Conservation (phyloP, 2,113 vertebrate genomes). For the Formicarius rufipectus region DNA sequence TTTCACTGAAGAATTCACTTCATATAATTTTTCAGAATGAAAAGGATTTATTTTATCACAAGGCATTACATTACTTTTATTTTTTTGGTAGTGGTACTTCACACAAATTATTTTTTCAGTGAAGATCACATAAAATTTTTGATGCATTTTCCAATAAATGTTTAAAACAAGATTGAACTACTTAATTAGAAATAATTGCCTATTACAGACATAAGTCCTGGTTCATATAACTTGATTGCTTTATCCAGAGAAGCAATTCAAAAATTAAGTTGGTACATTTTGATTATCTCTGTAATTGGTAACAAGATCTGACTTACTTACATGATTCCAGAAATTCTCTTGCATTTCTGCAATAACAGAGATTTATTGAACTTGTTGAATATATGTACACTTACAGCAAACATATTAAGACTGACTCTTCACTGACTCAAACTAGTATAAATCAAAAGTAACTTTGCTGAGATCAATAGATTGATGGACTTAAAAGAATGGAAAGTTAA, state of each 20-base stretch:
- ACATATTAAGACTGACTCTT: background rate
- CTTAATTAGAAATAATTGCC: background rate
- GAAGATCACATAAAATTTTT: background rate
- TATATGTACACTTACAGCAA: background rate
- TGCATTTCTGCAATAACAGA: background rate
- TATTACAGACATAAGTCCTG: background rate
- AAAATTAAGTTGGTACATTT: background rate
- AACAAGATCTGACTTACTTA: background rate
- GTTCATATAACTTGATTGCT: background rate
- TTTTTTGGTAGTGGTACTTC: background rate
- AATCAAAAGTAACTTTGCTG: background rate
- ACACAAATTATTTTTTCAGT: background rate
- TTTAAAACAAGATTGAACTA: background rate
- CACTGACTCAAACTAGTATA: background rate
- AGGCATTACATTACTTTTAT: background rate
- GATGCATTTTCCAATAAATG: background rate
- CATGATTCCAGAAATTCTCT: background rate
- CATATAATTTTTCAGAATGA: background rate
- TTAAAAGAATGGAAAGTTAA: background rate
- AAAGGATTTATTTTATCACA: background rate
- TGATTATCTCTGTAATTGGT: background rate
- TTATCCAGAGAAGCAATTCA: background rate
- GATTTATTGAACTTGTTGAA: background rate
- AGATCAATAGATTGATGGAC: background rate
- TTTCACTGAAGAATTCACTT: background rate